These are phyloP conservation scores for Adela reaumurella DNA, from an alignment of 2,888 invertebrate genomes.

Conservation along the genomic window DNA sequence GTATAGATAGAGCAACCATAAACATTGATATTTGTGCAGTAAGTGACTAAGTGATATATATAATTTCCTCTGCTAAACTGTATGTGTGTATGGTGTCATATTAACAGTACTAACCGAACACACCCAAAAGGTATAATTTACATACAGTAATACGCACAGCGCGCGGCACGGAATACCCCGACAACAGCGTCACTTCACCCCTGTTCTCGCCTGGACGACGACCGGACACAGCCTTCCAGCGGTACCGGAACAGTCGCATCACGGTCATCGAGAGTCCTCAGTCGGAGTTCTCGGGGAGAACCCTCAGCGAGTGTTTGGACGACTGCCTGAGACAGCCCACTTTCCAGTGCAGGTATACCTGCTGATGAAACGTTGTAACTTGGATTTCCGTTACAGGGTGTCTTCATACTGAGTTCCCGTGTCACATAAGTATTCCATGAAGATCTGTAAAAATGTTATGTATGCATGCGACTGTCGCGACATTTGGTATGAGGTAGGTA, in stretches of 20 bases:
- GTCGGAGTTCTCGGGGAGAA: slow-evolving; percentile 83
- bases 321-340: slow-evolving; percentile 86
- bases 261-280: slow-evolving; percentile 74
- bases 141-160: slow-evolving; percentile 45
- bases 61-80: too few species aligned
- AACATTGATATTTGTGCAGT: not conserved
- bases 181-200: slow-evolving; percentile 81
- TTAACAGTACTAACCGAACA: not conserved
- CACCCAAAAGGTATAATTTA: not conserved
- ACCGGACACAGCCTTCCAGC: slow-evolving; percentile 85
- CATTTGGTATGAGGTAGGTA: too few species aligned
- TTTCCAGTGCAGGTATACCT: slow-evolving; percentile 79
- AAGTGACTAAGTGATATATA: not conserved
- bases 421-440: too few species aligned
- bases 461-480: too few species aligned
- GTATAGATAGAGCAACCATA: too few species aligned
- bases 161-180: slow-evolving; percentile 84
- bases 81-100: too few species aligned
- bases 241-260: slow-evolving; percentile 80
- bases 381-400: too few species aligned
- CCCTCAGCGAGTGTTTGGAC: slow-evolving; percentile 85
- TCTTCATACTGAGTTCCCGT: too few species aligned
- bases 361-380: too few species aligned
- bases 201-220: slow-evolving; percentile 76
- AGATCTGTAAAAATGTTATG: too few species aligned